Evolutionary conservation across 2,888 invertebrate species (phyloP).

Genomic region (Endotricha flammealis): DNA sequence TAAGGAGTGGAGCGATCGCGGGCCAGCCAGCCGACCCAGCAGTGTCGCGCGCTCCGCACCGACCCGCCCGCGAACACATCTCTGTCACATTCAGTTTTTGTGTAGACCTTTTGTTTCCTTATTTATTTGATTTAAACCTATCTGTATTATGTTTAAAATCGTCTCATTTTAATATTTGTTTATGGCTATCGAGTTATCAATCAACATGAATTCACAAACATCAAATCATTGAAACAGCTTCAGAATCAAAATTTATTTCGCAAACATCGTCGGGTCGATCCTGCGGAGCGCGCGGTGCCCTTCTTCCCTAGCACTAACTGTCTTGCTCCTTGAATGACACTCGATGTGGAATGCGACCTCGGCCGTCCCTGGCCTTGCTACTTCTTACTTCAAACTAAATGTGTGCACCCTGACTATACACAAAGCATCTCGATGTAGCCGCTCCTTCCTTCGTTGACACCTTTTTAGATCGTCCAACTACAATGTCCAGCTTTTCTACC

Average conservation of each 20-base stretch:
- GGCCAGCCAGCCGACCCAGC: slow-evolving; percentile 40
- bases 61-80: slow-evolving; percentile 20
- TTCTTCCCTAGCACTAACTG: slow-evolving; percentile 57
- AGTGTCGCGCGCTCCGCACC: slow-evolving; percentile 57
- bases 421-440: slow-evolving; percentile 63
- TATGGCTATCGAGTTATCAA: no score
- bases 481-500: slow-evolving; percentile 46
- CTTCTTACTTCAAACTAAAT: slow-evolving; percentile 49
- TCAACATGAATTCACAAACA: neutral
- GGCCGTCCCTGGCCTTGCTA: slow-evolving; percentile 49
- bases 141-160: neutral
- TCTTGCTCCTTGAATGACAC: slow-evolving; percentile 59
- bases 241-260: slow-evolving; percentile 18
- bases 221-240: slow-evolving; percentile 4
- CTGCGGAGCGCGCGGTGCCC: slow-evolving; percentile 68
- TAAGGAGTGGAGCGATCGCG: slow-evolving; percentile 78
- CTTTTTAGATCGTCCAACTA: slow-evolving; percentile 77
- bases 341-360: slow-evolving; percentile 69
- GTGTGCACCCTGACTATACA: slow-evolving; percentile 70
- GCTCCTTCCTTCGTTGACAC: slow-evolving; percentile 77
- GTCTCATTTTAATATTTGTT: no score
- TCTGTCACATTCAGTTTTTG: no score
- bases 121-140: neutral
- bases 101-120: neutral
- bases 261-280: slow-evolving; percentile 38